Percentiles rank a stretch among this genome's conserved stretches.
Evolutionary conservation across 2,797 vertebrate genomes (phyloP).

Genomic region (Oryzias sinensis): DNA sequence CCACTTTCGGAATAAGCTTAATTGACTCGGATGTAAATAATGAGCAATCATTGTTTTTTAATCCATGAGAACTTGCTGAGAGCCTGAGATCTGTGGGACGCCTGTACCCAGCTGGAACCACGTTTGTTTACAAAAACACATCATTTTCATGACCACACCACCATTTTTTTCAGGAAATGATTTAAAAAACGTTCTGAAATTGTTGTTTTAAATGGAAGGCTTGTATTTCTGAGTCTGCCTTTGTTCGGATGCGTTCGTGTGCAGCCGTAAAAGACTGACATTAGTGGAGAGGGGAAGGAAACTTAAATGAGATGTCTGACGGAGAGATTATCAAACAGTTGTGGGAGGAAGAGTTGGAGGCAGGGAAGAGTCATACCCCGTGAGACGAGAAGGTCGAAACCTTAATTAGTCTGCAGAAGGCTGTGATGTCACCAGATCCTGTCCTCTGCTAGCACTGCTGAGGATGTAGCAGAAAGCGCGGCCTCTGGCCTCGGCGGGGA

Average conservation of each 20-base stretch:
- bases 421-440: constrained; percentile 58
- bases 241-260: constrained; percentile 2
- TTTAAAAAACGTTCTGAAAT: neutral
- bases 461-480: constrained; percentile 45
- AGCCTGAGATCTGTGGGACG: too few species aligned
- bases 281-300: constrained; percentile 26
- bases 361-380: constrained; percentile 68
- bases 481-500: constrained; percentile 56
- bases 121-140: too few species aligned
- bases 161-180: neutral
- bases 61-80: too few species aligned
- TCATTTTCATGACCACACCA: neutral
- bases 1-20: too few species aligned
- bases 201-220: neutral
- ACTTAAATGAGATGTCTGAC: constrained; percentile 57
- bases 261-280: neutral
- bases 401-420: constrained; percentile 61
- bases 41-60: too few species aligned
- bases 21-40: too few species aligned
- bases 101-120: too few species aligned
- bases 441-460: constrained; percentile 40
- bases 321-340: constrained; percentile 68
- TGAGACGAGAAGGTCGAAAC: constrained; percentile 53
- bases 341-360: constrained; percentile 63
- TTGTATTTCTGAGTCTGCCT: constrained; percentile 6